phyloP scores from a whole-genome alignment of 2,797 vertebrate genomes.

The Sebastes diploproa region DNA sequence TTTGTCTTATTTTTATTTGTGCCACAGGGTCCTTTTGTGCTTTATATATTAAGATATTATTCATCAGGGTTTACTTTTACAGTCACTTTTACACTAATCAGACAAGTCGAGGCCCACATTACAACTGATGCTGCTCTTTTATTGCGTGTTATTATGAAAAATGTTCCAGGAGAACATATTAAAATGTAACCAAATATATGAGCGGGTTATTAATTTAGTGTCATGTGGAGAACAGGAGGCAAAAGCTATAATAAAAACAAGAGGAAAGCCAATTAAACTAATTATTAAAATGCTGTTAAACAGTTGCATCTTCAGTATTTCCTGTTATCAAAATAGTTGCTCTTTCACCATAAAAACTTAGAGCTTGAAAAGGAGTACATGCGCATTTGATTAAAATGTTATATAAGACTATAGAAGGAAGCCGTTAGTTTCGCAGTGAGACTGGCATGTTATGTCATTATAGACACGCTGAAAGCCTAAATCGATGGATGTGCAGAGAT shows the following conservation, averaged over 20 bases:
- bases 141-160: not conserved
- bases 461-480: not conserved
- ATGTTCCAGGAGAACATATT: not conserved
- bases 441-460: too few relatives aligned
- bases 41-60: not conserved
- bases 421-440: not conserved
- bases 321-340: not conserved
- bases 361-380: not conserved
- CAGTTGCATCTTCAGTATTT: not conserved
- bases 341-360: not conserved
- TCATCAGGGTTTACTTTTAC: not conserved
- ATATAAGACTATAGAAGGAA: not conserved
- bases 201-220: not conserved
- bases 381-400: not conserved
- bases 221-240: not conserved
- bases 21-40: not conserved
- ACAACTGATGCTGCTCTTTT: not conserved
- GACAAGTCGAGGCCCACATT: not conserved
- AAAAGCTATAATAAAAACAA: not conserved
- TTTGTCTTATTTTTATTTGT: not conserved
- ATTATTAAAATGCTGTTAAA: not conserved
- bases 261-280: not conserved
- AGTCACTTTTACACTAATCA: not conserved
- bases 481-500: conserved; percentile 18
- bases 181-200: not conserved